phyloP scores from a whole-genome alignment of 2,113 vertebrate genomes.

The Osmerus eperlanus region DNA sequence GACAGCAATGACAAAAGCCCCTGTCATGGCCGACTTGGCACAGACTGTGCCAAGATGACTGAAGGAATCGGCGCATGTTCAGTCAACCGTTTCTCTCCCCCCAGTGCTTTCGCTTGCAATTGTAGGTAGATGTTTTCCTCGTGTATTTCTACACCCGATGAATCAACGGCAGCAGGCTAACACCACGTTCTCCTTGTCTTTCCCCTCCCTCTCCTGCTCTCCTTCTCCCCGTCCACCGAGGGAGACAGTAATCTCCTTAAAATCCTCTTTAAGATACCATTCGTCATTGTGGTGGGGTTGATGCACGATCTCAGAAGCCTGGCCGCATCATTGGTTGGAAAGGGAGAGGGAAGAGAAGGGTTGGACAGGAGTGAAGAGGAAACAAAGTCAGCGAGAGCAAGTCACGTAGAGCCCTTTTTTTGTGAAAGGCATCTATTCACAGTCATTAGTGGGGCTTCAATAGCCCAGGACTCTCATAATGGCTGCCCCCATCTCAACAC shows the following conservation, averaged over 20 bases:
- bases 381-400: not conserved
- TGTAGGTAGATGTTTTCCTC: slow-evolving; percentile 48
- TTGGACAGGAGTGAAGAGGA: not conserved
- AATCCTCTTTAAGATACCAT: slow-evolving; percentile 60
- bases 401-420: slow-evolving; percentile 19
- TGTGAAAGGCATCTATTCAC: slow-evolving; percentile 39
- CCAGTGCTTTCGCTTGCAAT: slow-evolving; percentile 25
- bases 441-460: slow-evolving; percentile 44
- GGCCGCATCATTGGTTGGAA: slow-evolving; percentile 16
- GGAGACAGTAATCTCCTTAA: slow-evolving; percentile 60
- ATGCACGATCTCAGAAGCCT: slow-evolving; percentile 47
- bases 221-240: slow-evolving; percentile 6
- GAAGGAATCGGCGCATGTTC: slow-evolving; percentile 21
- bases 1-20: slow-evolving; percentile 6
- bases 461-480: slow-evolving; percentile 32
- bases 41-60: slow-evolving; percentile 16
- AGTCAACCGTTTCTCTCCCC: slow-evolving; percentile 39
- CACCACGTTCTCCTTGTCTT: slow-evolving; percentile 42
- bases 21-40: not conserved
- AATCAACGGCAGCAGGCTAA: slow-evolving; percentile 51
- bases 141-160: slow-evolving; percentile 52
- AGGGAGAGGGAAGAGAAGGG: slow-evolving; percentile 1
- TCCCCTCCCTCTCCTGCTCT: slow-evolving; percentile 6
- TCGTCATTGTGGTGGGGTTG: slow-evolving; percentile 53
- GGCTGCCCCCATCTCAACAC: not conserved